Evolutionary conservation across 2,888 invertebrate species (phyloP), one percentile per base, ranked within the genome.

Genomic region (Nezara viridula): DNA sequence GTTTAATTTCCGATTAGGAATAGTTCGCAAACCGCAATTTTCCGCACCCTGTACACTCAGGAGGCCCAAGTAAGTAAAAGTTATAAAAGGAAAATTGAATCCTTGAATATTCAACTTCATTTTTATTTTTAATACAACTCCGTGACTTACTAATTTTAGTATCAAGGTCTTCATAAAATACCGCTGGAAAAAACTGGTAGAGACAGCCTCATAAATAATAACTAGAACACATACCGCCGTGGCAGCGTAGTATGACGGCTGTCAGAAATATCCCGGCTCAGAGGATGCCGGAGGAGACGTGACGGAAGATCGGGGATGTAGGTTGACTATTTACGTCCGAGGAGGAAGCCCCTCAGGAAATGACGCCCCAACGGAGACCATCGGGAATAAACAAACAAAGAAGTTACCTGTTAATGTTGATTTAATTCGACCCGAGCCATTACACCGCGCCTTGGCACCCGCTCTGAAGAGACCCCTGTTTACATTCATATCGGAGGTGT

Each of bases 391-490:
- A 81, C 24, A 81, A 81, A 81, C 44, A 81, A 81, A 81, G 44
- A 44, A n/a, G 81, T 81, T 81, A 81, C 81, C 81, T 81, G 81
- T 81, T 44, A 81, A 81, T 81, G 81, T 81, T 81, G 81, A 81
- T 81, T 81, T 81, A 81, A 81, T 81, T 81, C 81, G 81, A 81
- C 5, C n/a, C 44, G 44, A 24, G 81, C 81, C 81, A 81, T 81
- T 81, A 81, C 81, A 81, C n/a, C 0, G 44, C 12, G 81, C 44
- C 81, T 81, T 81, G 81, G 81, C 81, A 81, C 81, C 44, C 24
- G 44, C 32, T 81, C 81, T 44, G 14, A 81, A 44, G 47, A 4
- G 21, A 1, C 44, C 19, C 2, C 81, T 47, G 81, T 47, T 44
- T 40, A 40, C 81, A 3, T 81, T 44, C 81, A 81, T 81, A 81